Evolutionary conservation across 2,888 invertebrate species (phyloP), one percentile per base, ranked within the genome.

Genomic region (Xanthia icteritia): DNA sequence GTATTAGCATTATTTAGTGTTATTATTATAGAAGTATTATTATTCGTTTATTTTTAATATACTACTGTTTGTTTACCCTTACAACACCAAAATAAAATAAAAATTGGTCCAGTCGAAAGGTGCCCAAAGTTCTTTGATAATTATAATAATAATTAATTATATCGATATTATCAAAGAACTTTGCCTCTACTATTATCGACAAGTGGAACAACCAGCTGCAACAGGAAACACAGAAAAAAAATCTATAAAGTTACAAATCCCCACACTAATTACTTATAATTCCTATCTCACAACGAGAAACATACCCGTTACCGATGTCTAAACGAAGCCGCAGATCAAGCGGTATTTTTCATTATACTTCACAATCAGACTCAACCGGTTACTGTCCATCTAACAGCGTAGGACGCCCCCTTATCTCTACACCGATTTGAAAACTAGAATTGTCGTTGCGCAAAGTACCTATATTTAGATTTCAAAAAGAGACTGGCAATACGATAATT

Each of bases 341-440:
- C 87, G 86, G 87, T 90, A 88, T 89, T 91, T 91, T 92, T 91
- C 92, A 93, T 93, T 93, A 92, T 90, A 91, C 92, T 92, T 90
- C 90, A 91, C 85, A 86, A 82, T 85, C 78, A 63, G 61, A 64
- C 51, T 23, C 27, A 20, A 79, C 92, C 90, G 90, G 92, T 91
- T 87, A 68, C 82, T 71, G 89, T 89, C 81, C 83, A 86, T 88
- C 85, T 80, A 76, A 81, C 75, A 69, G 89, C 89, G 91, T 91
- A 89, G 91, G 91, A 89, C 85, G 90, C 79, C 82, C 8, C 82
- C 88, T 92, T 92, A 91, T 91, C 89, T 88, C 77, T 76, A 83
- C 77, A 86, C 73, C 79, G 84, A 79, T 75, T 86, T 87, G 88
- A 87, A 72, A 85, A 91, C 90, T 91, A 87, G 88, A 88, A 86